Evolutionary conservation across 2,113 vertebrate species (phyloP).

Genomic region (Serinus canaria): DNA sequence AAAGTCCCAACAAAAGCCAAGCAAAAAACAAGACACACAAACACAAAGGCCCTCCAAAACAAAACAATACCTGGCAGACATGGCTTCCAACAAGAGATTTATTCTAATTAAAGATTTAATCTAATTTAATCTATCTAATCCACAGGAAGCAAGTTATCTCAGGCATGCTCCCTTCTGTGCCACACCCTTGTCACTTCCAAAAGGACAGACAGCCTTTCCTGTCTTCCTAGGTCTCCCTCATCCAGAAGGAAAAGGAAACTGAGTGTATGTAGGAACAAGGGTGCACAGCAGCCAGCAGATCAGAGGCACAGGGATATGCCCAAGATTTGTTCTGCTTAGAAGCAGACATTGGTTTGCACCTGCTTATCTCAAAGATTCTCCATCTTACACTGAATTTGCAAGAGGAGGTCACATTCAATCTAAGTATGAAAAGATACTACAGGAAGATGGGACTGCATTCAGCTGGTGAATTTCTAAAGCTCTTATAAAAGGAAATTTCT

Average conservation of each 20-base stretch:
- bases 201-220: neutral
- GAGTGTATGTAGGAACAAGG: fast-evolving
- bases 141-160: neutral
- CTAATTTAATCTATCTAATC: neutral
- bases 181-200: neutral
- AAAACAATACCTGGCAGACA: neutral
- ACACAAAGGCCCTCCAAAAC: neutral
- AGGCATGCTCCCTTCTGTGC: fast-evolving
- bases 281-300: fast-evolving
- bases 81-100: neutral
- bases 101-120: neutral
- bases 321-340: neutral
- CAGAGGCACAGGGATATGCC: fast-evolving
- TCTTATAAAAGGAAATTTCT: neutral
- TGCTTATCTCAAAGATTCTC: neutral
- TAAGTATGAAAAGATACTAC: neutral
- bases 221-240: neutral
- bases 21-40: neutral
- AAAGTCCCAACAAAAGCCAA: neutral
- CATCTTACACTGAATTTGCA: neutral
- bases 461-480: neutral
- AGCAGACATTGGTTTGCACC: neutral
- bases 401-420: neutral
- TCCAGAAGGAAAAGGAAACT: neutral
- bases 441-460: neutral